These are phyloP conservation scores for Stictocephala bisonia DNA, from an alignment of 2,888 invertebrate genomes.

Conservation along the genomic window DNA sequence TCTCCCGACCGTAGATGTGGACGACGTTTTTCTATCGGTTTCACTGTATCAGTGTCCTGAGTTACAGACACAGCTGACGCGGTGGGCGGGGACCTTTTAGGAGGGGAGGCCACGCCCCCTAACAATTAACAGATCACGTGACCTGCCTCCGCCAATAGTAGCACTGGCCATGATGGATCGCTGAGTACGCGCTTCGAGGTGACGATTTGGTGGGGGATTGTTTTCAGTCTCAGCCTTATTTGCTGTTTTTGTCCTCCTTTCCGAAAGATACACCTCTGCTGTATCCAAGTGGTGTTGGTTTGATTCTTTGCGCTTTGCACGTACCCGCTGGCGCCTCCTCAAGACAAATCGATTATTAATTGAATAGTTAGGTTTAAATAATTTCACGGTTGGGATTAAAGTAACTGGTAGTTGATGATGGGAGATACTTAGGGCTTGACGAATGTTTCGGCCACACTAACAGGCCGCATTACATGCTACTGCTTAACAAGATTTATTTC, in stretches of 20 bases:
- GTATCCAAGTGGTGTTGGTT: not conserved
- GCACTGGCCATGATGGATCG: slow-evolving; percentile 71
- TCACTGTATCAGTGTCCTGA: slow-evolving; percentile 15
- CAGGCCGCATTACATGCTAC: not conserved
- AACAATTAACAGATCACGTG: slow-evolving; percentile 76
- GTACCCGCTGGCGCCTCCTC: not conserved
- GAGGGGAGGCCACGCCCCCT: slow-evolving; percentile 66
- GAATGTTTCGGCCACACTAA: too few species aligned
- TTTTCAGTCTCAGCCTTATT: slow-evolving; percentile 53
- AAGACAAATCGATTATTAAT: slow-evolving; percentile 30
- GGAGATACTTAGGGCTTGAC: slow-evolving; percentile 5
- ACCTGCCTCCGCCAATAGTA: slow-evolving; percentile 67
- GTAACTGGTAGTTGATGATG: slow-evolving; percentile 9
- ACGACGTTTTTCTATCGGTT: slow-evolving; percentile 30
- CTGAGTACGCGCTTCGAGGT: slow-evolving; percentile 57
- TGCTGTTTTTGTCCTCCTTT: slow-evolving; percentile 51
- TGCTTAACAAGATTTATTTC: too few species aligned
- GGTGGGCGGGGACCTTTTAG: slow-evolving; percentile 21
- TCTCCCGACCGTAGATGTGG: slow-evolving; percentile 8
- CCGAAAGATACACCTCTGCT: slow-evolving; percentile 21
- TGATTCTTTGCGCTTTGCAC: slow-evolving; percentile 21
- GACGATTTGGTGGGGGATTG: slow-evolving; percentile 54
- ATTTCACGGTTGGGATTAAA: slow-evolving; percentile 16
- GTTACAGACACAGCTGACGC: slow-evolving; percentile 10
- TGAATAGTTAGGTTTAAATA: not conserved